Percentiles rank a stretch among this genome's conserved stretches.
phyloP scores from a whole-genome alignment of 1,140 invertebrate species.

The Zaprionus ghesquierei region DNA sequence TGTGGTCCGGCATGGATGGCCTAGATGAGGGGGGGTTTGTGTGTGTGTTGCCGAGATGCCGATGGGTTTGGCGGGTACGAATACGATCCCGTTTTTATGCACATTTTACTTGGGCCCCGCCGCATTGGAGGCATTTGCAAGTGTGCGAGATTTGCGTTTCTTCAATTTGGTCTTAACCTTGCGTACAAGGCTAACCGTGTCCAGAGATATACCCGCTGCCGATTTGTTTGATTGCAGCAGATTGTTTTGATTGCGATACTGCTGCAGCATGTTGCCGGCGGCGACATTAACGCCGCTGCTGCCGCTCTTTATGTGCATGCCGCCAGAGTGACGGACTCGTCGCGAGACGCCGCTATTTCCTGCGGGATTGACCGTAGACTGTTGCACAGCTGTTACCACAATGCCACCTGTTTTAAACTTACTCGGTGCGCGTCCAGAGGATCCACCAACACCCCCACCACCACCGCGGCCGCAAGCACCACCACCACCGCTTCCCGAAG shows the following conservation, averaged over 20 bases:
- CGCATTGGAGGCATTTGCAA: conserved; percentile 15
- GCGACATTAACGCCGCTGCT: not conserved
- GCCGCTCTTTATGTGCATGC: conserved; percentile 18
- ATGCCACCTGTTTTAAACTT: conserved; percentile 85
- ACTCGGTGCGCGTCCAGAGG: conserved; percentile 26
- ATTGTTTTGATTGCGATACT: not conserved
- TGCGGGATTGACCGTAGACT: conserved; percentile 24
- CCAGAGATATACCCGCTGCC: conserved; percentile 36
- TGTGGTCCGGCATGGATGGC: not conserved
- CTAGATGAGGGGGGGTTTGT: not conserved
- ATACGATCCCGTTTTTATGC: no score
- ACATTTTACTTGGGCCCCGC: conserved; percentile 33
- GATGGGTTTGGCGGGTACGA: no score
- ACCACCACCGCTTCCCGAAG: not conserved
- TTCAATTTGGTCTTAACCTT: conserved; percentile 79
- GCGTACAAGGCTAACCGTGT: conserved; percentile 65
- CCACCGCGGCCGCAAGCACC: conserved; percentile 4
- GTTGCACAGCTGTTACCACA: conserved; percentile 84
- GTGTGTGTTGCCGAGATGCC: no score
- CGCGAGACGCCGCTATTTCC: conserved; percentile 29
- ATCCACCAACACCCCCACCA: no score
- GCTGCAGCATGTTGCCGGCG: not conserved
- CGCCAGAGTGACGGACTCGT: conserved; percentile 45
- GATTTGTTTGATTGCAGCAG: conserved; percentile 38
- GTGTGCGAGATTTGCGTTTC: conserved; percentile 70